Conservation (phyloP, 2,797 vertebrate species). For the Ctenopoma kingsleyae region DNA sequence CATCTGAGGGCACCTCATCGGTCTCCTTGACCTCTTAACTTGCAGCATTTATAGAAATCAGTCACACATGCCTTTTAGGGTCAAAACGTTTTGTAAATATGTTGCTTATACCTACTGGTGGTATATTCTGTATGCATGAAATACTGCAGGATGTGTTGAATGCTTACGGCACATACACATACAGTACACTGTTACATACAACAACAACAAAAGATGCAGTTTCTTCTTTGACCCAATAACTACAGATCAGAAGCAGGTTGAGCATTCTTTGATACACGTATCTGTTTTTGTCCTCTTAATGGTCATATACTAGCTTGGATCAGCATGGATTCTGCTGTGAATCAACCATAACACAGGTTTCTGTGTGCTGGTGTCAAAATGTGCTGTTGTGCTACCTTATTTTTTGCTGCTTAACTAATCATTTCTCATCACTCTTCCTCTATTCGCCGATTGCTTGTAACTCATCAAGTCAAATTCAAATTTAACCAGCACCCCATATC, state of each 20-base stretch:
- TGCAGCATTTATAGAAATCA: conserved; percentile 42
- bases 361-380: conserved; percentile 5
- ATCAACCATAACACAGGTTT: conserved; percentile 11
- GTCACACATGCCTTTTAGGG: conserved; percentile 17
- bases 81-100: neutral
- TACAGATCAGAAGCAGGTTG: neutral
- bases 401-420: neutral
- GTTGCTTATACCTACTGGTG: neutral
- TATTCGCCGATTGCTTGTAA: neutral
- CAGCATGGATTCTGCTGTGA: too few relatives aligned
- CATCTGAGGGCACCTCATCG: conserved; percentile 39
- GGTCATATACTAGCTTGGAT: neutral
- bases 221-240: neutral
- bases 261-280: neutral
- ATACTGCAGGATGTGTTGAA: conserved; percentile 1
- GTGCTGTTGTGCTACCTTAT: neutral
- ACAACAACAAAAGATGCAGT: too few relatives aligned
- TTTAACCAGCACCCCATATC: neutral
- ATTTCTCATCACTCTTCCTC: neutral
- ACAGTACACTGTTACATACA: too few relatives aligned
- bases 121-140: neutral
- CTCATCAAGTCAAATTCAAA: neutral
- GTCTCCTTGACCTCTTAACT: conserved; percentile 27
- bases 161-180: neutral
- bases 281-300: neutral